Evolutionary conservation across 2,888 invertebrate species (phyloP), one percentile per base, ranked within the genome.

Genomic region (Keiferia lycopersicella): DNA sequence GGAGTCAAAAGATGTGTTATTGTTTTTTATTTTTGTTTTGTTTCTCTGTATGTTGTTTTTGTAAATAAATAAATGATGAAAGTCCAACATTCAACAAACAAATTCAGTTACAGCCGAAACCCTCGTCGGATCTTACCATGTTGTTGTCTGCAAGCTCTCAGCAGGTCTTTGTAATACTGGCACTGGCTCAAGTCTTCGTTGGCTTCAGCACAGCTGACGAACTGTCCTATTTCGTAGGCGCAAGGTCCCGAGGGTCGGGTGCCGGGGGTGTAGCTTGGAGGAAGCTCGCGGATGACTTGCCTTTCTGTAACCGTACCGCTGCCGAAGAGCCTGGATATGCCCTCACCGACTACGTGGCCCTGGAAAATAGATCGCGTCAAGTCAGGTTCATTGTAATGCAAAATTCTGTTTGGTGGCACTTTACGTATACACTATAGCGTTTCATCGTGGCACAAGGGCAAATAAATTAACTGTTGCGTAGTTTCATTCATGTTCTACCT

Each of bases 81-180:
- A 26, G 26, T 26, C 6, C 26, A 2, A 26, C 26, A 26, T 26
- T 26, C 26, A 26, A n/a, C n/a, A n/a, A n/a, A n/a, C n/a, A n/a
- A n/a, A n/a, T n/a, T n/a, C n/a, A n/a, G n/a, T n/a, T n/a, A n/a
- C 34, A 34, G 34, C 34, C 34, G 8, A 10, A 6, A 30, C 2
- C 30, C 30, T 30, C 34, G 8, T 34, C 34, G 3, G 34, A 10
- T 26, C 72, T 59, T 77, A 94, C 96, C 93, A 85, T 95, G 92
- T 73, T 94, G 89, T 70, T 92, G 75, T 86, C 96, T 96, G 94
- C 98, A 98, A 80, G 98, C 96, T 75, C 95, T 94, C 67, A 98
- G 92, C 39, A 97, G 97, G 81, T 98, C 97, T 80, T 97, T 98
- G 87, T 98, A 98, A 62, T 97, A 97, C 79, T 96, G 95, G 84